These are phyloP conservation scores for Bothrops jararaca DNA, from an alignment of 2,113 vertebrate genomes.

Conservation along the genomic window DNA sequence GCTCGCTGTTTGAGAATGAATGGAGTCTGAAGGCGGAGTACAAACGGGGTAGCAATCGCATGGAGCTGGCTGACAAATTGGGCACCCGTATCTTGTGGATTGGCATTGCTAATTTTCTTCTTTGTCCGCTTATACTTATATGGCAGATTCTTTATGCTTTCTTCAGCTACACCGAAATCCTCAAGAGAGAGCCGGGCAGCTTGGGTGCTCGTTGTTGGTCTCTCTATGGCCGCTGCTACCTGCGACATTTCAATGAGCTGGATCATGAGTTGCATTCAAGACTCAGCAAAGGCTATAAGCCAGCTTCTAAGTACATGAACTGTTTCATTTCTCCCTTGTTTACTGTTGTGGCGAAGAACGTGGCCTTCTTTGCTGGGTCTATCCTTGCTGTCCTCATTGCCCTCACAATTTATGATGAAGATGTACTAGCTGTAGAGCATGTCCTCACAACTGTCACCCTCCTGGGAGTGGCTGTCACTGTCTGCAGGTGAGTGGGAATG, in stretches of 20 bases:
- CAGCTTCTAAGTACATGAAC: slow-evolving; percentile 98
- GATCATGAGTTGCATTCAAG: slow-evolving; percentile 95
- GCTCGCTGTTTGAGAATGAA: slow-evolving; percentile 94
- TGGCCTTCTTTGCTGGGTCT: slow-evolving; percentile 96
- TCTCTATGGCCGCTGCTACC: slow-evolving; percentile 93
- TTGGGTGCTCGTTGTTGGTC: slow-evolving; percentile 97
- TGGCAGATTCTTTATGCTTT: slow-evolving; percentile 99
- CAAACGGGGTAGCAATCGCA: slow-evolving; percentile 86
- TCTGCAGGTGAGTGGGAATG: slow-evolving; percentile 85
- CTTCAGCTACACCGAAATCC: slow-evolving; percentile 96
- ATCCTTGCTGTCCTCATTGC: slow-evolving; percentile 94
- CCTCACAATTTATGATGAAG: slow-evolving; percentile 96
- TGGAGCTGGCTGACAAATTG: slow-evolving; percentile 91
- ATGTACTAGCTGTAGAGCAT: slow-evolving; percentile 91
- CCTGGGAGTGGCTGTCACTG: slow-evolving; percentile 89
- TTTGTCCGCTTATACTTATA: slow-evolving; percentile 95
- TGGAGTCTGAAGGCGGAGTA: slow-evolving; percentile 96
- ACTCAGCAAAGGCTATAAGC: slow-evolving; percentile 95
- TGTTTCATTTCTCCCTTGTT: slow-evolving; percentile 94
- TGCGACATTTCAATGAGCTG: slow-evolving; percentile 96
- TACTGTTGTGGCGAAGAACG: slow-evolving; percentile 93
- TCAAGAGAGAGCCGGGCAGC: slow-evolving; percentile 93
- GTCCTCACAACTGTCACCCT: slow-evolving; percentile 94
- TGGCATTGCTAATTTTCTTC: slow-evolving; percentile 92
- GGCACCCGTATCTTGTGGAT: slow-evolving; percentile 96